Base-by-base conservation (phyloP, 53 echinoderm and acorn worm genomes). In the Patiria pectinifera region DNA sequence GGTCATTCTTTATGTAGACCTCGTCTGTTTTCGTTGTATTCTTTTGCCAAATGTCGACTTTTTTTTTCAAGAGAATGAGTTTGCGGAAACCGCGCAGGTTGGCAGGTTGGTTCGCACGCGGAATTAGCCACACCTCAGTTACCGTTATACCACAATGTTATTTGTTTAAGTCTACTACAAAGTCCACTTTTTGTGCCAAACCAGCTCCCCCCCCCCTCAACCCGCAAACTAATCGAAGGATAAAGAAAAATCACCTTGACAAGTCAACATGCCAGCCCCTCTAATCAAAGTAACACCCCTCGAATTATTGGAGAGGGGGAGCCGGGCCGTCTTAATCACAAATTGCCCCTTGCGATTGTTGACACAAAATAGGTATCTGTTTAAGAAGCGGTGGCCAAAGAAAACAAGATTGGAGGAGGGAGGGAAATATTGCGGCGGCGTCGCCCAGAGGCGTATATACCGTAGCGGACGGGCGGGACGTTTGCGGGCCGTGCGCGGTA, bases 311-410 rank as follows among this genome's bases (percentile, higher is more conserved):
- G 25, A 44, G 63, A 59, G 4, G 58, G 48, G 47, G 80, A 3
- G 18, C 78, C 25, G 13, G 14, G 60, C 60, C 79, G 89, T 77
- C 89, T 89, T 89, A 89, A 89, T 89, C 89, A 89, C 89, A 89
- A 61, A 89, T 61, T 35, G 13, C 89, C 88, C 89, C 76, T 78
- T 45, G 10, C 43, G 79, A 47, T 62, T 89, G 79, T 89, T 89
- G 89, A 89, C 79, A 89, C 45, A 89, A 78, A 89, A 89, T 89
- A 89, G 35, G 79, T 89, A 89, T 89, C 79, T 89, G 89, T 89
- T 89, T 89, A 60, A 78, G 89, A 89, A 61, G 78, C 60, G 59
- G 78, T n/a, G 79, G 78, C n/a, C 44, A 78, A 78, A 10, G 78
- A 89, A 89, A 89, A 89, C 78, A 89, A 89, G 46, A 78, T 62